These are phyloP conservation scores for Ataeniobius toweri DNA, from an alignment of 2,797 vertebrate species.

Conservation along the genomic window DNA sequence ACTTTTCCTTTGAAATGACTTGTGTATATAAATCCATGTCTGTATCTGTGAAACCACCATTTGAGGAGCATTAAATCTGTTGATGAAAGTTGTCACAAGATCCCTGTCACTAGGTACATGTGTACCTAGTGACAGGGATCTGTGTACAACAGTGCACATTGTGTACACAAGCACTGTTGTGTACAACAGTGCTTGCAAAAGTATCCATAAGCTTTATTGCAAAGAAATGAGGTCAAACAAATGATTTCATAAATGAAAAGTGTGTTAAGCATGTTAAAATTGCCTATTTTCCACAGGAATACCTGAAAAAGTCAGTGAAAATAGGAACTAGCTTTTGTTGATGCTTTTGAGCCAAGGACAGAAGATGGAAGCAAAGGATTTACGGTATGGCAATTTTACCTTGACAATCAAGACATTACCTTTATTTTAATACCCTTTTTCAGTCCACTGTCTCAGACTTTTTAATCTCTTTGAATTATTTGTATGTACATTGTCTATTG, in stretches of 20 bases:
- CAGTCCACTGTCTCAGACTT: neutral
- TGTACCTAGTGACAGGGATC: too few species aligned
- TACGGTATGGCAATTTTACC: neutral
- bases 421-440: neutral
- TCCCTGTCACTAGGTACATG: neutral
- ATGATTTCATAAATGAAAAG: neutral
- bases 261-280: neutral
- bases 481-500: neutral
- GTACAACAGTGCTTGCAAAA: neutral
- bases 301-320: neutral
- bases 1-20: slow-evolving; percentile 17
- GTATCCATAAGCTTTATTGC: neutral
- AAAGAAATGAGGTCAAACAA: neutral
- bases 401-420: neutral
- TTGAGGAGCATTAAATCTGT: neutral
- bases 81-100: slow-evolving; percentile 1
- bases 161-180: neutral
- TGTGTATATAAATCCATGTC: slow-evolving; percentile 6
- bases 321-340: neutral
- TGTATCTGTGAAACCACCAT: neutral
- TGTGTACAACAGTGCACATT: too few species aligned
- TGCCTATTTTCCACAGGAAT: neutral
- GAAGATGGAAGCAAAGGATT: neutral
- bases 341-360: neutral
- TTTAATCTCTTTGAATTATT: neutral